Evolutionary conservation across 1,140 invertebrate species (phyloP).

Genomic region (Heliothis subflexa): DNA sequence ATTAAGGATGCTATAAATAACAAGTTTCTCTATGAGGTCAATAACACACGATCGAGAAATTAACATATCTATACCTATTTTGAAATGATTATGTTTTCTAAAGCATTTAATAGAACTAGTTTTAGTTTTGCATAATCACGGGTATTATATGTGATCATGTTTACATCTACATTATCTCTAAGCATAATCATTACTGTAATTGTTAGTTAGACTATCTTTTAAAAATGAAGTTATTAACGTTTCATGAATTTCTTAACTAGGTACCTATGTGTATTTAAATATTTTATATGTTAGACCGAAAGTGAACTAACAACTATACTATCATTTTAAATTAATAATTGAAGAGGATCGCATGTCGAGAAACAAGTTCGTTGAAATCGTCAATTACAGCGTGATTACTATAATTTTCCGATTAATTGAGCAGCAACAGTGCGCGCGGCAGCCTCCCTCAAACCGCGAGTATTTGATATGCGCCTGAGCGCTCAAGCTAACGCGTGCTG

Average conservation of each 20-base stretch:
- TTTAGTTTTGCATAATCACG: neutral
- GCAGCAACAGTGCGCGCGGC: slow-evolving; percentile 22
- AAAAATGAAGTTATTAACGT: neutral
- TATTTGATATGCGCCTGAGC: slow-evolving; percentile 40
- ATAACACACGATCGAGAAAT: slow-evolving; percentile 57
- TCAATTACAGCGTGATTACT: slow-evolving; percentile 32
- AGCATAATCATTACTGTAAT: slow-evolving; percentile 11
- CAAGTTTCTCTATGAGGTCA: slow-evolving; percentile 62
- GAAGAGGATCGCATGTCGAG: slow-evolving; percentile 11
- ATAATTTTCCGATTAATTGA: slow-evolving; percentile 41
- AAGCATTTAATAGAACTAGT: slow-evolving; percentile 37
- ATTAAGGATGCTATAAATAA: slow-evolving; percentile 60
- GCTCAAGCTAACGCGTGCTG: slow-evolving; percentile 39
- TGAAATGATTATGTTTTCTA: slow-evolving; percentile 57
- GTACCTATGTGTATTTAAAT: too few relatives aligned
- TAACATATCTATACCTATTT: slow-evolving; percentile 66
- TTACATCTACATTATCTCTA: neutral
- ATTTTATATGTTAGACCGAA: too few relatives aligned
- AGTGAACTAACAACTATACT: neutral
- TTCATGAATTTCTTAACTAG: neutral
- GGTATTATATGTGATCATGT: slow-evolving; percentile 13
- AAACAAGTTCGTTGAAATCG: slow-evolving; percentile 33
- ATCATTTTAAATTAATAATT: neutral
- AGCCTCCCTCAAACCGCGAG: slow-evolving; percentile 12
- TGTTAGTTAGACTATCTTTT: neutral